Evolutionary conservation across 2,797 vertebrate species (phyloP).

Genomic region (Sebastes steindachneri): DNA sequence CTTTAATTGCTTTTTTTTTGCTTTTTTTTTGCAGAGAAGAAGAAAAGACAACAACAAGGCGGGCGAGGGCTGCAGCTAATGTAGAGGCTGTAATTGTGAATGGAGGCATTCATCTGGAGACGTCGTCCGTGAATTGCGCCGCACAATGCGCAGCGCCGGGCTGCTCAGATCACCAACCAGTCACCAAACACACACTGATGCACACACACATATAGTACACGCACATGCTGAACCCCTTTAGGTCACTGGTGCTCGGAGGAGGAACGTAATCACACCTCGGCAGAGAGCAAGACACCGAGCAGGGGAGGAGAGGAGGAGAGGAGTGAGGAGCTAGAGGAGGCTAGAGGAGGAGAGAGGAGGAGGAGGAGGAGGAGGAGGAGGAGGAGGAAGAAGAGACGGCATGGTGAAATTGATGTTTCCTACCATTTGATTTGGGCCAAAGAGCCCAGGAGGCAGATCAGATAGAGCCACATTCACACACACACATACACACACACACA

Average conservation of each 20-base stretch:
- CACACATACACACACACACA: slow-evolving; percentile 19
- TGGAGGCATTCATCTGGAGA: slow-evolving; percentile 83
- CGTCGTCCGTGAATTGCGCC: slow-evolving; percentile 75
- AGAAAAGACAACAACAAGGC: slow-evolving; percentile 78
- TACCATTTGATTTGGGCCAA: slow-evolving; percentile 76
- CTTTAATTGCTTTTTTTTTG: slow-evolving; percentile 80
- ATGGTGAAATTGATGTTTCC: slow-evolving; percentile 74
- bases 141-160: slow-evolving; percentile 74
- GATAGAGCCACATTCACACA: slow-evolving; percentile 32
- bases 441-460: slow-evolving; percentile 71
- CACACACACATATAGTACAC: slow-evolving; percentile 21
- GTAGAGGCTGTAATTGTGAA: slow-evolving; percentile 84
- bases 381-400: slow-evolving; percentile 29
- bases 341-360: slow-evolving; percentile 33
- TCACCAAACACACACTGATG: slow-evolving; percentile 50
- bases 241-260: slow-evolving; percentile 75
- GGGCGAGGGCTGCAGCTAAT: slow-evolving; percentile 73
- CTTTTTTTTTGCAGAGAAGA: slow-evolving; percentile 60
- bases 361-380: slow-evolving; percentile 35
- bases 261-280: slow-evolving; percentile 78
- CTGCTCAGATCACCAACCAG: slow-evolving; percentile 80
- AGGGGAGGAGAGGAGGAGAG: slow-evolving; percentile 48
- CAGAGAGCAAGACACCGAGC: slow-evolving; percentile 62
- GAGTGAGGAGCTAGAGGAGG: slow-evolving; percentile 40
- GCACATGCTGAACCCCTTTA: slow-evolving; percentile 58